Evolutionary conservation across 2,888 invertebrate species (phyloP), one percentile per base, ranked within the genome.

Genomic region (Callimorpha dominula): DNA sequence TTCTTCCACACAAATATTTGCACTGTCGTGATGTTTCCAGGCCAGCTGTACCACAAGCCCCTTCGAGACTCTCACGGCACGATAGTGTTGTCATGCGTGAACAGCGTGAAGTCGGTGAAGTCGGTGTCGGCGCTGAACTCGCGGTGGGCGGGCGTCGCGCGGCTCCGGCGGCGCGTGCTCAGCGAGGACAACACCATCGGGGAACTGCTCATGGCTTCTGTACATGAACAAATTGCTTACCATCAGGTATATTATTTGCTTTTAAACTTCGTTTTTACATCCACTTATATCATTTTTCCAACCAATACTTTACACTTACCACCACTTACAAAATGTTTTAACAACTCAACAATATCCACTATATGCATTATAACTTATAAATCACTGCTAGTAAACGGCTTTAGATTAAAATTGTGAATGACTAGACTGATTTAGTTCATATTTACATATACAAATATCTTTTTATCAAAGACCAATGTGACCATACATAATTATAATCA

Each of bases 41-140:
- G 99, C 7, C 99, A 99, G 92, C 96, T 99, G 65, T 99, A 98
- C 95, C 98, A 99, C 94, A 98, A 98, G 87, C 99, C 99, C 0
- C 95, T 99, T 60, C 96, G 97, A 80, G 99, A 99, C 92, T 96
- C 97, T 0, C 97, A 98, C 89, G 99, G 99, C 65, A 99, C 99
- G 1, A 97, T 99, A 57, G 98, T 99, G 6, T 95, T 99, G 65
- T 98, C 98, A 57, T 98, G 98, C 81, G 97, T 99, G 77, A 98
- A 98, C 87, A 90, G 94, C 68, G 96, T 96, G 9, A 97, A 97
- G 88, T 97, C 98, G 42, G 97, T 98, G 57, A 99, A 99, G 94
- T 96, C 97, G 50, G 97, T 99, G 17, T 98, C 99, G 2, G 98
- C 99, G 49, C 94, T 99, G 65, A 99, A 99, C 90, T 98, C 99